Evolutionary conservation across 2,888 invertebrate species (phyloP), one percentile per base, ranked within the genome.

Genomic region (Toxonevra muliebris): DNA sequence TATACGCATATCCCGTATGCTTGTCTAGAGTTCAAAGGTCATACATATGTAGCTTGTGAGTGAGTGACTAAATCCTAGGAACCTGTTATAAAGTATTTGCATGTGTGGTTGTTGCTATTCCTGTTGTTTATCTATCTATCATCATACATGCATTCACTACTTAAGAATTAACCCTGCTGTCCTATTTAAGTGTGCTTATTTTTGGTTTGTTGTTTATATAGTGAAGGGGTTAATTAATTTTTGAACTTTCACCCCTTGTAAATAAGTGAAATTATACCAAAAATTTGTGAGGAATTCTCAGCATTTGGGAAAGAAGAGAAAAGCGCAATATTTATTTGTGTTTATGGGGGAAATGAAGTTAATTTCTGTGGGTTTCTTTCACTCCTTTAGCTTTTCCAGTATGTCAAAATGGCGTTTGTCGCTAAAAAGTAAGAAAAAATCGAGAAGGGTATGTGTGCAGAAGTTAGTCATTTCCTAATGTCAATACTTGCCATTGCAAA

Each of bases 191-290:
- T 7, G 30, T 30, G 30, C 30, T 30, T 30, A 30, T 30, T 30
- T 30, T 30, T 30, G 30, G 30, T 30, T 30, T 30, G 7, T 30
- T 30, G 30, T 30, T n/a, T n/a, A 7, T 30, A 30, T 7, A 30
- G 30, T 30, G 30, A 30, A 1, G 43, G 61, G 69, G 74, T 74
- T 74, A 76, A 73, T 74, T 73, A 75, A 61, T 70, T 57, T 70
- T 73, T 76, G 71, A 76, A 71, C 76, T 71, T 69, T 72, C 55
- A 71, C 66, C 71, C 64, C 41, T 20, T n/a, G 60, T 57, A 61
- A 50, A 15, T 20, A 13, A 48, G 53, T 59, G 61, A 65, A 61
- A 42, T 45, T 30, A 30, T 30, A 30, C 30, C 30, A 30, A 30
- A 30, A 30, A 30, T 30, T 30, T 61, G 12, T 53, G 12, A 48